phyloP scores from a whole-genome alignment of 2,888 invertebrate species.

The Polymixis flavicincta region DNA sequence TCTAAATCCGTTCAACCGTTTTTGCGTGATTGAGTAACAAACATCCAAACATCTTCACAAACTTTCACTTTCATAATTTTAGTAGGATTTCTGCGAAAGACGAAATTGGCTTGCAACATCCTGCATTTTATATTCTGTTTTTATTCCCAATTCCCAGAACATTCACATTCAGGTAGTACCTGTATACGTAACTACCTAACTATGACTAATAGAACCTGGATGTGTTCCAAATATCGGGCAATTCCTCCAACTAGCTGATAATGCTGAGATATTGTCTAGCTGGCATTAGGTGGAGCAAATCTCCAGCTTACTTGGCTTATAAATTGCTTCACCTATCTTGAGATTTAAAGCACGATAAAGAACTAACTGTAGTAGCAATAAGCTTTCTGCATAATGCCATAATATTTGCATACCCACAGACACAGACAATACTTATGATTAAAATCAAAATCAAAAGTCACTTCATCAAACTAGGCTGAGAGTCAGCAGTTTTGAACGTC shows the following conservation, averaged over 20 bases:
- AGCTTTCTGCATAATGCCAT: neutral
- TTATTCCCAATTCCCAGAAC: neutral
- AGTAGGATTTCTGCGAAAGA: neutral
- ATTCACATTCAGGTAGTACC: slow-evolving; percentile 14
- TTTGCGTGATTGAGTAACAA: too few species aligned
- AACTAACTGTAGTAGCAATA: neutral
- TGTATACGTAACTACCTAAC: slow-evolving; percentile 16
- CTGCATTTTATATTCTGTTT: slow-evolving; percentile 4
- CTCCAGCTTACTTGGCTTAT: slow-evolving; percentile 41
- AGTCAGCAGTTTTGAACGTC: too few species aligned
- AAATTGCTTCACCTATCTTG: slow-evolving; percentile 23
- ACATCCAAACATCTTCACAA: too few species aligned
- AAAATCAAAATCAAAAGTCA: too few species aligned
- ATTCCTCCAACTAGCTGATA: slow-evolving; percentile 46
- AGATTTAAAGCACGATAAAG: slow-evolving; percentile 24
- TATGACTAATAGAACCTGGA: slow-evolving; percentile 54
- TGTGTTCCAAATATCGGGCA: slow-evolving; percentile 46
- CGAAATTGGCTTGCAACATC: neutral
- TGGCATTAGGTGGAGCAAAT: slow-evolving; percentile 46
- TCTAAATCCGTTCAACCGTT: too few species aligned
- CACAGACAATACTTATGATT: neutral
- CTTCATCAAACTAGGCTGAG: too few species aligned
- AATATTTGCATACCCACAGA: neutral
- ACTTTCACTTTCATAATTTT: too few species aligned
- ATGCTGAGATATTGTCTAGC: slow-evolving; percentile 53